A percentile compares a stretch with the other conserved stretches of the same genome.
Conservation (phyloP, 2,797 vertebrate genomes). For the Thripadectes ignobilis region DNA sequence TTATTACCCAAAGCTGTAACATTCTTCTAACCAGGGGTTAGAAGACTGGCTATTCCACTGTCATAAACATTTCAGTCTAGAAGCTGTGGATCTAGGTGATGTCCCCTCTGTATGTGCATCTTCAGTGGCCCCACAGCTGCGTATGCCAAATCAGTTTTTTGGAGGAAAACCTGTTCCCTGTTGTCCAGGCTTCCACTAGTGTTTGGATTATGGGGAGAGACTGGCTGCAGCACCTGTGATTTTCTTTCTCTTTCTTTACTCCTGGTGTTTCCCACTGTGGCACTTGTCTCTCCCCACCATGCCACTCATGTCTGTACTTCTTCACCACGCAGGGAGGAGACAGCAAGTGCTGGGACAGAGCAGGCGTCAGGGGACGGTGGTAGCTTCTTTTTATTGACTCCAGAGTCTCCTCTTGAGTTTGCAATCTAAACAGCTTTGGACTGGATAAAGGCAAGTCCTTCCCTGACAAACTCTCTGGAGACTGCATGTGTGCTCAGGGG, state of each 20-base stretch:
- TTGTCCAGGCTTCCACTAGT: neutral
- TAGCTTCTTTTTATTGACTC: neutral
- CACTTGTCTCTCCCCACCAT: neutral
- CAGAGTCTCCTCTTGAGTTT: neutral
- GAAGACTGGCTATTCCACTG: neutral
- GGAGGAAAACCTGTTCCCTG: neutral
- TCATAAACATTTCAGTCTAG: neutral
- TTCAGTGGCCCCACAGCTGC: neutral
- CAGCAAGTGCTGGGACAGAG: neutral
- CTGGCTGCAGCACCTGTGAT: neutral
- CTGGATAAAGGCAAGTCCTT: neutral
- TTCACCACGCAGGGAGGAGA: neutral
- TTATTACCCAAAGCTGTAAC: neutral
- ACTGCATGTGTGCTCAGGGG: neutral
- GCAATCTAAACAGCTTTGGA: neutral
- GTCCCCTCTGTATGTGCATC: neutral
- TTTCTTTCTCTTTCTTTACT: neutral
- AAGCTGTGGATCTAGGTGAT: neutral
- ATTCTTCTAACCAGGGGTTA: neutral
- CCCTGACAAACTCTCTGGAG: neutral
- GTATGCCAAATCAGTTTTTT: fast-evolving
- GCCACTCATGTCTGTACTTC: neutral
- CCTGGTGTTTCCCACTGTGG: neutral
- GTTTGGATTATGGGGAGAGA: neutral
- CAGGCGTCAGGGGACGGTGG: fast-evolving